A percentile compares a stretch with the other conserved stretches of the same genome.
Conservation (phyloP, 2,113 vertebrate species). For the Petrocephalus microphthalmus region DNA sequence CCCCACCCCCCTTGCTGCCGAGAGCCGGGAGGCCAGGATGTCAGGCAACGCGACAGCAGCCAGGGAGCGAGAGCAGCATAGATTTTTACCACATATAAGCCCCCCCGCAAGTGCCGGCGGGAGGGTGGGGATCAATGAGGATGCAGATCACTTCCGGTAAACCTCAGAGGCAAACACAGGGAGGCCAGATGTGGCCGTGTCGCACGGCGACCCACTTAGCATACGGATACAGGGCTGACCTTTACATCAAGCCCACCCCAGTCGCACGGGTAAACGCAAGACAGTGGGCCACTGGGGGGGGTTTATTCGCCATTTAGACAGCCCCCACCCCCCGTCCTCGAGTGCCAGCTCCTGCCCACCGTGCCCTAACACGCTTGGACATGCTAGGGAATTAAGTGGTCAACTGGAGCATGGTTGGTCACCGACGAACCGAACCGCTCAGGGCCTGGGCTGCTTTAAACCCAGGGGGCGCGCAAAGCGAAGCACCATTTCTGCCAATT, state of each 20-base stretch:
- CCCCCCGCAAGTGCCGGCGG: background rate
- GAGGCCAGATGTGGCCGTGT: background rate
- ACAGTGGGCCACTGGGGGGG: background rate
- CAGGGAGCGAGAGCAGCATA: background rate
- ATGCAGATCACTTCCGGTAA: background rate
- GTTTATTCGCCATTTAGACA: conserved; percentile 30
- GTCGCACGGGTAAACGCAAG: background rate
- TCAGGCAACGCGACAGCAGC: background rate
- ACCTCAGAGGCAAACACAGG: background rate
- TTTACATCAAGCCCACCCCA: conserved; percentile 13
- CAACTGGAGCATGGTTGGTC: background rate
- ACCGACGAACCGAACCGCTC: background rate
- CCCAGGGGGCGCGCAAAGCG: conserved; percentile 28
- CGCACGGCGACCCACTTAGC: background rate
- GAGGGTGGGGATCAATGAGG: background rate
- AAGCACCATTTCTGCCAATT: conserved; percentile 43
- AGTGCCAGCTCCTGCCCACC: background rate
- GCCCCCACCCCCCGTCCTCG: background rate
- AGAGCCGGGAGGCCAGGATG: background rate
- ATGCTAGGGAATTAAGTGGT: conserved; percentile 38
- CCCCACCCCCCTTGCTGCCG: conserved; percentile 45
- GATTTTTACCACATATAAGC: background rate
- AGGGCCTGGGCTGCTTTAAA: conserved; percentile 5
- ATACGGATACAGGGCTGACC: conserved; percentile 4
- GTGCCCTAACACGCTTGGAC: conserved; percentile 29